Percentiles rank a stretch among this genome's conserved stretches.
phyloP scores from a whole-genome alignment of 2,888 invertebrate species.

The Automeris io region DNA sequence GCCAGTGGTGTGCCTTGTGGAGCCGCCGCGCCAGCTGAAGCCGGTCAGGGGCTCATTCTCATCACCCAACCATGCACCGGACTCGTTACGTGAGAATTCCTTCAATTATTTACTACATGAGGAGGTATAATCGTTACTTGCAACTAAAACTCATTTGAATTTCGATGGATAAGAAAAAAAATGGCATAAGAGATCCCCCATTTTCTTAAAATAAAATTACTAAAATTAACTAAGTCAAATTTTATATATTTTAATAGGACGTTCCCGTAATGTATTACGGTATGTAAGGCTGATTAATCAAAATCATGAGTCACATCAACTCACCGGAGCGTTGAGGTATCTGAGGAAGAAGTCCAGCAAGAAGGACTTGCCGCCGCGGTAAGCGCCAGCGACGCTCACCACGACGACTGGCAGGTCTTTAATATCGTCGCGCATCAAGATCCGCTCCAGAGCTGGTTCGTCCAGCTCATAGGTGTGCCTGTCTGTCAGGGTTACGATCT shows the following conservation, averaged over 20 bases:
- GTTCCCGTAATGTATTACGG: too few species aligned
- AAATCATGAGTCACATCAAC: too few species aligned
- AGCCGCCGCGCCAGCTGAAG: conserved; percentile 94
- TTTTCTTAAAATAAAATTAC: too few species aligned
- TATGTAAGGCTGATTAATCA: too few species aligned
- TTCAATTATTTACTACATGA: too few species aligned
- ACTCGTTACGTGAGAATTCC: conserved; percentile 10
- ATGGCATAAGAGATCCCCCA: too few species aligned
- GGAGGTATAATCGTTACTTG: too few species aligned
- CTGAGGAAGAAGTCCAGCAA: conserved; percentile 96
- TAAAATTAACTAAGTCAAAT: too few species aligned
- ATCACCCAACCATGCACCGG: conserved; percentile 85
- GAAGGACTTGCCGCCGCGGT: conserved; percentile 98
- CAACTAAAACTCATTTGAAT: too few species aligned
- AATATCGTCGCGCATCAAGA: conserved; percentile 85
- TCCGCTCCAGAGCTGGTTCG: conserved; percentile 83
- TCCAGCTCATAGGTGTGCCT: conserved; percentile 84
- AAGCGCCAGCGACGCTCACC: conserved; percentile 73
- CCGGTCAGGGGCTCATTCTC: conserved; percentile 85
- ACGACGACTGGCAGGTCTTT: conserved; percentile 91
- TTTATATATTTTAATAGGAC: too few species aligned
- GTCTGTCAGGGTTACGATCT: conserved; percentile 4
- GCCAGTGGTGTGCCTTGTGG: conserved; percentile 93
- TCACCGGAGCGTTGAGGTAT: conserved; percentile 80
- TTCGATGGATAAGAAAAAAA: too few species aligned